Base-by-base conservation (phyloP, 2,888 invertebrate species). In the Nebria brevicollis region DNA sequence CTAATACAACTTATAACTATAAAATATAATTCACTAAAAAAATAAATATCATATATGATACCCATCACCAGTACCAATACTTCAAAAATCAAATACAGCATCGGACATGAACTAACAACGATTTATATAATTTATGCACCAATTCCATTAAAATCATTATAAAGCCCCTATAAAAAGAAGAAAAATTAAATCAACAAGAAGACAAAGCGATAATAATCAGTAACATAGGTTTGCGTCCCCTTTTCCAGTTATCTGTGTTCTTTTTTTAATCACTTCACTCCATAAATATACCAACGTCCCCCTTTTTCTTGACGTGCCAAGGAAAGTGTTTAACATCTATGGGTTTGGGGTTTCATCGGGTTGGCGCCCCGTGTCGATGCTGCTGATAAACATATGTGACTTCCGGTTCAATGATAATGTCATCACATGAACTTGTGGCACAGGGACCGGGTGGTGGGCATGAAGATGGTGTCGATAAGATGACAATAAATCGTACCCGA, bases 381-480 rank as follows among this genome's bases (percentile, higher is more conserved):
- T 5, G 73, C 80, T 75, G 75, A 75, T 80, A 80, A 80, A 80
- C 80, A 80, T 80, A 80, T 80, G 80, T 80, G 80, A 68, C 66
- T 80, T 80, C 80, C 80, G 80, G 75, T 66, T 66, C 66, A 13
- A 15, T 80, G 80, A 80, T 80, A 80, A 80, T 79, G 74, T 79
- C 73, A 73, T 79, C 79, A 75, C 80, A 73, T 65, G 78, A 74
- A 78, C 34, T 20, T 54, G 80, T 43, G 43, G 25, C 34, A 34
- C 34, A 34, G 34, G 26, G 15, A 65, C 64, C 6, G 70, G 75
- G 72, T 42, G 54, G 54, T 11, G 54, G 54, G 54, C 54, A 75
- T 72, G 75, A 80, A 80, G 74, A 80, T 80, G 75, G 80, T 68
- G 68, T 80, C 80, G 80, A 80, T 80, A 80, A 80, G 80, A 34